Evolutionary conservation across 2,113 vertebrate species (phyloP).

Genomic region (Montifringilla adamsi): DNA sequence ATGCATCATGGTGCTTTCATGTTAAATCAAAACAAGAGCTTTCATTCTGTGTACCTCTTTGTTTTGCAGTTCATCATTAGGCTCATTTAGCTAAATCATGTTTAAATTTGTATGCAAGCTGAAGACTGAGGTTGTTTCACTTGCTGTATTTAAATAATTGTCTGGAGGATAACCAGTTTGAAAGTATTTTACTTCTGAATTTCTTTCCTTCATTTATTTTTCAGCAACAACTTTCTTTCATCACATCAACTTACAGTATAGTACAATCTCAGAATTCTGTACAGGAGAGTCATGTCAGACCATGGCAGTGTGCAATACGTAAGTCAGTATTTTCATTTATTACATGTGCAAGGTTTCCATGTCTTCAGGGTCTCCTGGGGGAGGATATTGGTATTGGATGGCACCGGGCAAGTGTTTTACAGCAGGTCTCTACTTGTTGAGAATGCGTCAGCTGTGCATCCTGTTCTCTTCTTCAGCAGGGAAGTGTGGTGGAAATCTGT

Average conservation of each 20-base stretch:
- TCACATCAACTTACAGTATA: slow-evolving; percentile 99
- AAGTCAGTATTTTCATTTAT: slow-evolving; percentile 66
- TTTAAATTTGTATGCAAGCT: slow-evolving; percentile 5
- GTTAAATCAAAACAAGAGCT: slow-evolving; percentile 44
- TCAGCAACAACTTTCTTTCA: slow-evolving; percentile 98
- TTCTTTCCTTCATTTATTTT: slow-evolving; percentile 11
- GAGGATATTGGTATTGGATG: background rate
- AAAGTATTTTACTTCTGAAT: background rate
- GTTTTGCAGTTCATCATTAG: slow-evolving; percentile 34
- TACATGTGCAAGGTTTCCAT: background rate
- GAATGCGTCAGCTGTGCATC: background rate
- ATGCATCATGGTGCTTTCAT: slow-evolving; percentile 54
- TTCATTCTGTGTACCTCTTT: slow-evolving; percentile 3
- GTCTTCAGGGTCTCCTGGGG: background rate
- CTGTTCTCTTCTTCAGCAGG: background rate
- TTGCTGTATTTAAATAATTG: background rate
- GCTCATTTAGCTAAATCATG: slow-evolving; percentile 9
- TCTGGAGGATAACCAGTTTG: background rate
- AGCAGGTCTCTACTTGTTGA: background rate
- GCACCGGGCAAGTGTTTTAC: background rate
- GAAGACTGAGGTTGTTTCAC: background rate
- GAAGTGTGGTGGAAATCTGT: background rate
- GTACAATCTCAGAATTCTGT: slow-evolving; percentile 99
- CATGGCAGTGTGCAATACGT: slow-evolving; percentile 97
- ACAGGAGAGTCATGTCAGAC: slow-evolving; percentile 96